Percentiles rank a stretch among this genome's conserved stretches.
These are phyloP conservation scores for Ectemnius continuus DNA, from an alignment of 2,888 invertebrate species.

Conservation along the genomic window DNA sequence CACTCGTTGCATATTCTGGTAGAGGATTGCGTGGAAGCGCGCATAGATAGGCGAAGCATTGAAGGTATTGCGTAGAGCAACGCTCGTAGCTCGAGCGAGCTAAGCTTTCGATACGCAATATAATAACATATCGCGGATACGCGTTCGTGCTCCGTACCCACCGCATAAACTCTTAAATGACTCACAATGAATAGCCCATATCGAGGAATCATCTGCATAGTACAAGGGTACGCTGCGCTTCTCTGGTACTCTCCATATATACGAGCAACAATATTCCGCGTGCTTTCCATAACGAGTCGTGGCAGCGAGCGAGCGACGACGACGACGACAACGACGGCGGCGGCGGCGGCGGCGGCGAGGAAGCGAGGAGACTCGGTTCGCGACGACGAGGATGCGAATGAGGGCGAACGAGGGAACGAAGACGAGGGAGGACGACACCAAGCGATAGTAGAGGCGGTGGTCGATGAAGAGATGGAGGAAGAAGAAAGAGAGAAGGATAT, in stretches of 20 bases:
- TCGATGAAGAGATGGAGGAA: conserved; percentile 11
- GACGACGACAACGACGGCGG: conserved; percentile 17
- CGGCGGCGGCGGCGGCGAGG: conserved; percentile 22
- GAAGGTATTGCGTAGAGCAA: conserved; percentile 28
- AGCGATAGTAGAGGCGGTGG: conserved; percentile 5
- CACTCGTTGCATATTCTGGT: conserved; percentile 20
- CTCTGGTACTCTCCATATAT: conserved; percentile 67
- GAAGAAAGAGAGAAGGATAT: conserved; percentile 13
- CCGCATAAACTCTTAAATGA: conserved; percentile 72
- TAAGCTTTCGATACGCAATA: conserved; percentile 67
- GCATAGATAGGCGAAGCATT: conserved; percentile 18
- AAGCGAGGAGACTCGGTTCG: not conserved
- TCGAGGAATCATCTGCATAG: conserved; percentile 76
- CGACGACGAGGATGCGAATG: conserved; percentile 22
- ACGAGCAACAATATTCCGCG: conserved; percentile 71
- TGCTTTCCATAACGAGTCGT: conserved; percentile 72
- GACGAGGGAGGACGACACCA: conserved; percentile 29
- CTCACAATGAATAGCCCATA: conserved; percentile 75
- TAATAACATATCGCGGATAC: conserved; percentile 64
- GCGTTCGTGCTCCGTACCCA: conserved; percentile 51
- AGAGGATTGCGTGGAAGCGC: not conserved
- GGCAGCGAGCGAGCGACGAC: conserved; percentile 36
- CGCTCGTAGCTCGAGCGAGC: conserved; percentile 34
- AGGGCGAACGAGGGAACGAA: conserved; percentile 22
- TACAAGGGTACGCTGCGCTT: conserved; percentile 67